Evolutionary conservation across 2,888 invertebrate species (phyloP), one percentile per base, ranked within the genome.

Genomic region (Athalia cordata): DNA sequence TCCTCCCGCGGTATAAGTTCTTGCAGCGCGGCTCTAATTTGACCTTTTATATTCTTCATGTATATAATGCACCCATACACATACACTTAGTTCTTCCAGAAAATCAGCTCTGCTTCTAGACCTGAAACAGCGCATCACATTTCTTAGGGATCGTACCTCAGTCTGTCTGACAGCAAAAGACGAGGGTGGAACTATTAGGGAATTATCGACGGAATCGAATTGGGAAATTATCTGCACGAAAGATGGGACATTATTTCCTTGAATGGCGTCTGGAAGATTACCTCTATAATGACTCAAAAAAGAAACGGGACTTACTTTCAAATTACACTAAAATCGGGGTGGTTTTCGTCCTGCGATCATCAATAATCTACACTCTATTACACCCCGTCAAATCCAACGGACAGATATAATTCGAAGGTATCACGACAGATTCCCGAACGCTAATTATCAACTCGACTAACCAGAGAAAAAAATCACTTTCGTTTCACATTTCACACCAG

Each of bases 171-270:
- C 84, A 83, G 81, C 81, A 78, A 77, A 79, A 84, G 84, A 87
- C 83, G 83, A 87, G 84, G 86, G 86, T 84, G 81, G 80, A 75
- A 82, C 83, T 81, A 85, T 85, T 84, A 85, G 83, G 77, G 80
- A 82, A 86, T 86, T 85, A 87, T 86, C 85, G 83, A 81, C 80
- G 79, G 80, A 82, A 78, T 80, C 75, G 84, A 86, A 86, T 84
- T 84, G 82, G 86, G 84, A 86, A 85, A 87, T 86, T 86, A 86
- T 81, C 82, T 83, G 78, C 83, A 82, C 82, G 79, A 79, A 45
- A 75, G 75, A 81, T 78, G 72, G 78, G 78, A 78, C 78, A 72
- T 78, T 72, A 78, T 78, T 78, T 74, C 74, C 70, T 72, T 78
- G 70, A 78, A 78, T 50, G 78, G 64, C 70, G 66, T 72, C 72